Evolutionary conservation across 2,888 invertebrate genomes (phyloP), one percentile per base, ranked within the genome.

Genomic region (Eucera pruinosa): DNA sequence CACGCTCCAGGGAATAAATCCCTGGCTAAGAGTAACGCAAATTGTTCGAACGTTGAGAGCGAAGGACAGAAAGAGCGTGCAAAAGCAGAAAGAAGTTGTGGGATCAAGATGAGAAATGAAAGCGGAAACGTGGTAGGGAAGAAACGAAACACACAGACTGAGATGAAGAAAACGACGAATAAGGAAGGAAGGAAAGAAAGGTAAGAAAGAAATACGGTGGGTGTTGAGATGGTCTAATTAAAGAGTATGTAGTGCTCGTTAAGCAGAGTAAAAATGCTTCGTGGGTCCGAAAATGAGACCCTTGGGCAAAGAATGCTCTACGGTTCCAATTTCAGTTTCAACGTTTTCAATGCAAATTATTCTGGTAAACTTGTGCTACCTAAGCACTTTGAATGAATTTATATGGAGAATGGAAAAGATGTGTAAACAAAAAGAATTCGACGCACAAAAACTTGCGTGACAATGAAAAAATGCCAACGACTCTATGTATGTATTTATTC

Each of bases 31-130:
- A 58, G 68, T 66, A 69, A 66, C 62, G 69, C 47, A 66, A 67
- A 69, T 73, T 81, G 81, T 65, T 50, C 50, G 65, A 58, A 47
- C 41, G 18, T 27, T 41, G 41, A 41, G 41, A 9, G 9, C 11
- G 15, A 39, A 2, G 27, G 23, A 18, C 9, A 18, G 33, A 3
- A 13, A 33, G 15, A n/a, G 25, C 36, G 54, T n/a, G 27, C 36
- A n/a, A 30, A 15, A 11, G 39, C 13, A n/a, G 33, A 47, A 55
- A 25, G 33, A 30, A 2, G 18, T n/a, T 15, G 54, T 45, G 41
- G 68, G 25, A 30, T 50, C 36, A 60, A 75, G 66, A 75, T 60
- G 65, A 60, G 60, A 52, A 48, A 74, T 54, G 65, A 47, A 58
- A 39, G 20, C 15, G 41, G 45, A 9, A 25, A 18, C 11, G 30